Percentiles rank a stretch among this genome's conserved stretches.
Conservation (phyloP, 2,888 invertebrate species). For the Tiliacea aurago region DNA sequence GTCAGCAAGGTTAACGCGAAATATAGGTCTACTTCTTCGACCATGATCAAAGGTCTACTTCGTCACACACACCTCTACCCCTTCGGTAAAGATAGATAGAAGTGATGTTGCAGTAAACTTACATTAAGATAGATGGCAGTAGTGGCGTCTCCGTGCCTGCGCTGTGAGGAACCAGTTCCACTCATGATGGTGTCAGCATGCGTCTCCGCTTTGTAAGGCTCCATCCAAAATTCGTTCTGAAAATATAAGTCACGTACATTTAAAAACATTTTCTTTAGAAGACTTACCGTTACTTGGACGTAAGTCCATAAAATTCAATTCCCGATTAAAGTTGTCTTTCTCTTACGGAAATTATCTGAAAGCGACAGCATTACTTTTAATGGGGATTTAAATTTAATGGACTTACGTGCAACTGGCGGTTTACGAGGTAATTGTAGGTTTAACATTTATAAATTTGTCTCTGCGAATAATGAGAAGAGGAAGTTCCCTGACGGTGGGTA, state of each 20-base stretch:
- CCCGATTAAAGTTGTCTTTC: too few species aligned
- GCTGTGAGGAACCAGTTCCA: slow-evolving; percentile 80
- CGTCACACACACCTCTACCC: too few species aligned
- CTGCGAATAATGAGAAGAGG: neutral
- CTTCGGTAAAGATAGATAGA: too few species aligned
- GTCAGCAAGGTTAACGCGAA: too few species aligned
- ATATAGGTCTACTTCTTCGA: too few species aligned
- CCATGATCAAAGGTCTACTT: too few species aligned
- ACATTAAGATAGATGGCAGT: slow-evolving; percentile 87
- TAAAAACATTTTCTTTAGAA: neutral
- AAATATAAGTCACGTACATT: neutral
- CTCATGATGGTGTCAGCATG: slow-evolving; percentile 81
- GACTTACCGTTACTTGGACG: neutral
- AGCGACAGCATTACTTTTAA: too few species aligned
- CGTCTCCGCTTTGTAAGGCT: slow-evolving; percentile 82
- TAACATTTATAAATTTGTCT: neutral
- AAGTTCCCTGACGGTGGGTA: too few species aligned
- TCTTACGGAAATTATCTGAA: too few species aligned
- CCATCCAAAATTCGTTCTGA: slow-evolving; percentile 88
- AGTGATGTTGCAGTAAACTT: slow-evolving; percentile 53
- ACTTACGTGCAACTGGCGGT: too few species aligned
- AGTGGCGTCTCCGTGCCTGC: slow-evolving; percentile 80
- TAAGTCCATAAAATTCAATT: too few species aligned
- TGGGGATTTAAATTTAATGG: too few species aligned
- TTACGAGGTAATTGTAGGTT: neutral